Conservation (phyloP, 2,113 vertebrate species). For the Ciconia stormi region DNA sequence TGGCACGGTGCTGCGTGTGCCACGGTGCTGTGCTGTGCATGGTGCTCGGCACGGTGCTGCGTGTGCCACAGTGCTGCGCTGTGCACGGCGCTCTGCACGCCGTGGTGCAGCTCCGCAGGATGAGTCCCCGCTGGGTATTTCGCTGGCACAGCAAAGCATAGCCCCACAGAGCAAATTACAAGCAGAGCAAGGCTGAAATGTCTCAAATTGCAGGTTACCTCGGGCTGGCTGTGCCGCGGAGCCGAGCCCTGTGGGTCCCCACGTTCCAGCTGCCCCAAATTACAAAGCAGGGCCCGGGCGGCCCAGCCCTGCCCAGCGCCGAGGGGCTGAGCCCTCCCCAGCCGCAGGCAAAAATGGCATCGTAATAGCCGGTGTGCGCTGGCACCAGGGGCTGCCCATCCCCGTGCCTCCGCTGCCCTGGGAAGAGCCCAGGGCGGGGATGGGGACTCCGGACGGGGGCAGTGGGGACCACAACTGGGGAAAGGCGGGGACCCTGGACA, state of each 20-base stretch:
- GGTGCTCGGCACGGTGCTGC: not conserved
- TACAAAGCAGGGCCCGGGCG: not conserved
- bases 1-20: not conserved
- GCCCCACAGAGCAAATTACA: constrained; percentile 32
- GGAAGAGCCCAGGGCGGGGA: not conserved
- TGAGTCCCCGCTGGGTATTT: not conserved
- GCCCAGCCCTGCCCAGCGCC: not conserved
- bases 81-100: not conserved
- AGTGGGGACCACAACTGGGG: too few relatives aligned
- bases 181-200: not conserved
- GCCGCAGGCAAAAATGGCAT: constrained; percentile 9
- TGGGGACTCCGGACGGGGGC: too few relatives aligned
- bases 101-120: not conserved
- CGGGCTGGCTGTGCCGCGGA: not conserved
- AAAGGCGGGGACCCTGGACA: too few relatives aligned
- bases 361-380: not conserved
- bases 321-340: not conserved
- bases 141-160: constrained; percentile 28
- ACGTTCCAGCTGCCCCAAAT: constrained; percentile 38
- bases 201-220: constrained; percentile 36
- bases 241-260: not conserved
- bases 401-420: rapidly evolving
- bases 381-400: not conserved
- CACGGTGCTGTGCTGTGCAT: too few relatives aligned
- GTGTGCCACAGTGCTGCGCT: too few relatives aligned